phyloP scores from a whole-genome alignment of 2,113 vertebrate species.

The Callaeas wilsoni region DNA sequence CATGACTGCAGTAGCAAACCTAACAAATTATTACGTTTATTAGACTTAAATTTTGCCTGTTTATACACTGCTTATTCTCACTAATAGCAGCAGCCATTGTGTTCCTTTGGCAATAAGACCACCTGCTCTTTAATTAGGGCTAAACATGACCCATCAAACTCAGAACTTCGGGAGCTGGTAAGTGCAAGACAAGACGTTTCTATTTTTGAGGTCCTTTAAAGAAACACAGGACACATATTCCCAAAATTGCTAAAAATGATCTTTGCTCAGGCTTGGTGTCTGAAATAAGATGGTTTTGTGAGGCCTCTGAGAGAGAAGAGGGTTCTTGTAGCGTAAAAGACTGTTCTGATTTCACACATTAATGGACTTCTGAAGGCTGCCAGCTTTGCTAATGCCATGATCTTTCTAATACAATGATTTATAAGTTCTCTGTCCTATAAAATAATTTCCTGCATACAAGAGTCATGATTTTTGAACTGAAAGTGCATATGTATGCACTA shows the following conservation, averaged over 20 bases:
- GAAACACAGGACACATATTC: background rate
- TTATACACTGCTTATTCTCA: background rate
- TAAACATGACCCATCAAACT: background rate
- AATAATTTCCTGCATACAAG: background rate
- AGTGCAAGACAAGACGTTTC: background rate
- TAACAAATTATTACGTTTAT: background rate
- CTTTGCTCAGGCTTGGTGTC: background rate
- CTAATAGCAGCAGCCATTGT: background rate
- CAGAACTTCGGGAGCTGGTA: background rate
- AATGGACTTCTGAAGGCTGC: background rate
- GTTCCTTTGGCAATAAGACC: background rate
- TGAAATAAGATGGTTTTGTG: background rate
- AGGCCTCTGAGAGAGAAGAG: background rate
- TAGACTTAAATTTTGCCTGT: background rate
- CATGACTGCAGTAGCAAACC: background rate
- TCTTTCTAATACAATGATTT: background rate
- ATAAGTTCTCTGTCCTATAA: background rate
- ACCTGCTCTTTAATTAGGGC: background rate
- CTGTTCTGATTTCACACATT: background rate
- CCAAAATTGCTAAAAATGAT: background rate
- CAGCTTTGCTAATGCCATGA: background rate
- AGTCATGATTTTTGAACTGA: background rate
- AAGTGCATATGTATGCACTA: background rate
- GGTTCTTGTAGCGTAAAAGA: background rate
- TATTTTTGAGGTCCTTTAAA: background rate